These are phyloP conservation scores for Papilio helenus DNA, from an alignment of 1,140 invertebrate species.

Conservation along the genomic window DNA sequence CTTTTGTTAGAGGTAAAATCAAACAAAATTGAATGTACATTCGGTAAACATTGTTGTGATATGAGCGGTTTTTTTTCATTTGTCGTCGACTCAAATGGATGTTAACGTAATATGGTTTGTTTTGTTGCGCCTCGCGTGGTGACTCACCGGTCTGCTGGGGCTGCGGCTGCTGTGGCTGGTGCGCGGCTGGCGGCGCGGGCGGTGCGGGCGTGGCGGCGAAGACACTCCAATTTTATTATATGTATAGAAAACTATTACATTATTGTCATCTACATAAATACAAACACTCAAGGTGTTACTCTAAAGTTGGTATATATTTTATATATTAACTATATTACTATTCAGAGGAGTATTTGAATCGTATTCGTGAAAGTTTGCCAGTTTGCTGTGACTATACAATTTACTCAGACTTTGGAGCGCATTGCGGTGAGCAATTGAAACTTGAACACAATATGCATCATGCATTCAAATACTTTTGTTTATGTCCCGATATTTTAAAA, in stretches of 20 bases:
- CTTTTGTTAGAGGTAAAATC: too few species aligned
- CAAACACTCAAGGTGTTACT: not conserved
- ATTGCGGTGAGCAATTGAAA: constrained; percentile 30
- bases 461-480: not conserved
- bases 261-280: constrained; percentile 23
- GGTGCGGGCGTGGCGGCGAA: constrained; percentile 72
- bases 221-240: too few species aligned
- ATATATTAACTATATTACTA: constrained; percentile 5
- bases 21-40: too few species aligned
- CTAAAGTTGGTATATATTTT: not conserved
- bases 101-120: not conserved
- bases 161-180: constrained; percentile 65
- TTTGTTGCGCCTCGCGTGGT: not conserved
- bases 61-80: not conserved
- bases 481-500: not conserved
- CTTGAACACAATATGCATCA: constrained; percentile 12
- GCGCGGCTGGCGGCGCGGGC: constrained; percentile 57
- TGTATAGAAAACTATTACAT: too few species aligned
- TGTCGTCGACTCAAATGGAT: not conserved
- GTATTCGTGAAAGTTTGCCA: constrained; percentile 23
- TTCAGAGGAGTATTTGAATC: constrained; percentile 19
- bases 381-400: constrained; percentile 23
- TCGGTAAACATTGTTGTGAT: too few species aligned
- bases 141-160: constrained; percentile 73
- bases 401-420: not conserved